Percentiles rank a stretch among this genome's conserved stretches.
Evolutionary conservation across 1,140 invertebrate species (phyloP).

Genomic region (Psix sp.): DNA sequence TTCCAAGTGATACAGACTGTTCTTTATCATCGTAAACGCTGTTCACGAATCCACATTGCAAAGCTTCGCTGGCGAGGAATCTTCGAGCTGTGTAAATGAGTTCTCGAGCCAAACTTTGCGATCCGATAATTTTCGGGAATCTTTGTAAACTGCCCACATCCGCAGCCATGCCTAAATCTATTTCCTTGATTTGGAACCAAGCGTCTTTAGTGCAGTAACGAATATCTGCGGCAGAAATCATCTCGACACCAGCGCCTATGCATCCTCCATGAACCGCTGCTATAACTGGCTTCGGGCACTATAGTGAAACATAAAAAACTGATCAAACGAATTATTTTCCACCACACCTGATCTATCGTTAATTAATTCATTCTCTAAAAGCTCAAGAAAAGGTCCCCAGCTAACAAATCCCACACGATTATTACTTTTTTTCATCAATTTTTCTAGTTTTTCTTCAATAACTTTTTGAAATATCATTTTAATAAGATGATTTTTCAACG

Average conservation of each 20-base stretch:
- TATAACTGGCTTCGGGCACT: slow-evolving; percentile 93
- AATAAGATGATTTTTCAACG: no score
- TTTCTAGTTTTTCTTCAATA: no score
- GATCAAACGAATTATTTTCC: no score
- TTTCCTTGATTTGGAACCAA: slow-evolving; percentile 95
- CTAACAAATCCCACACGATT: no score
- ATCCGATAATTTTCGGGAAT: slow-evolving; percentile 94
- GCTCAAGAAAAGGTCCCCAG: no score
- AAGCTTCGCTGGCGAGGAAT: slow-evolving; percentile 88
- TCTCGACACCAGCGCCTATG: slow-evolving; percentile 92
- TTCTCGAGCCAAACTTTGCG: slow-evolving; percentile 90
- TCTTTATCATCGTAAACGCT: slow-evolving; percentile 85
- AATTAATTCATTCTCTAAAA: no score
- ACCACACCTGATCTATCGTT: background rate
- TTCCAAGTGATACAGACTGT: slow-evolving; percentile 74
- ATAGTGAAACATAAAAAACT: slow-evolving; percentile 1
- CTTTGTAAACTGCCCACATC: slow-evolving; percentile 96
- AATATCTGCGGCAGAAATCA: slow-evolving; percentile 93
- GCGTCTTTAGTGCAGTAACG: slow-evolving; percentile 94
- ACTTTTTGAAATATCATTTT: no score
- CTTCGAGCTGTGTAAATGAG: slow-evolving; percentile 91
- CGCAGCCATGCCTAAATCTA: slow-evolving; percentile 91
- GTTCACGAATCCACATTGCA: slow-evolving; percentile 85
- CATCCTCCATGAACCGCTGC: slow-evolving; percentile 91
- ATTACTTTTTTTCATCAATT: no score